A percentile compares a stretch with the other conserved stretches of the same genome.
phyloP scores from a whole-genome alignment of 2,797 vertebrate genomes.

The Gymnothorax javanicus region DNA sequence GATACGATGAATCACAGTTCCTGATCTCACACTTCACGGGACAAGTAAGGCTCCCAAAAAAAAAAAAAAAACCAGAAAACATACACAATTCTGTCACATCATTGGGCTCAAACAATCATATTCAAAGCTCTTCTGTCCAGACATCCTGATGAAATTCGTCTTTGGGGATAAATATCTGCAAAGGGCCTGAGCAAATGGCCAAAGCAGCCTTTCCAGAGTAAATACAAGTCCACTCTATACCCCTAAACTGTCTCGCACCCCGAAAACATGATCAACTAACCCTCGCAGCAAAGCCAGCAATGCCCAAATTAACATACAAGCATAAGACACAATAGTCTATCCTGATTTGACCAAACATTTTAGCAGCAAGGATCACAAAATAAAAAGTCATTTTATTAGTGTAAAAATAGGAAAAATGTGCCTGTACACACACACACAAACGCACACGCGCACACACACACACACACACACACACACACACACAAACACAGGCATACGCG shows the following conservation, averaged over 20 bases:
- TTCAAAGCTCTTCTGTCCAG: not conserved
- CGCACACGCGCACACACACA: no score
- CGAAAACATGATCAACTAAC: not conserved
- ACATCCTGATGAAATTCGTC: not conserved
- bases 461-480: no score
- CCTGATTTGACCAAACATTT: constrained; percentile 34
- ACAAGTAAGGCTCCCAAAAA: no score
- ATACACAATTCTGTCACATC: not conserved
- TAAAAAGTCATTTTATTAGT: no score
- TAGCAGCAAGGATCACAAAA: constrained; percentile 47
- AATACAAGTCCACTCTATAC: not conserved
- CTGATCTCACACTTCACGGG: no score
- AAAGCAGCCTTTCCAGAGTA: no score
- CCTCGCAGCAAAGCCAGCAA: not conserved
- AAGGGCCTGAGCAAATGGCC: not conserved
- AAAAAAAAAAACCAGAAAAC: no score
- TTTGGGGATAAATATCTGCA: not conserved
- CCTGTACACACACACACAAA: no score
- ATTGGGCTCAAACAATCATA: not conserved
- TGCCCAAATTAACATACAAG: not conserved
- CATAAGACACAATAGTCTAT: not conserved
- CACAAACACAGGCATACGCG: no score
- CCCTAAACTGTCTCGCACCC: not conserved
- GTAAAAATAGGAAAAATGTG: no score
- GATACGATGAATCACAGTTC: no score